A percentile compares a stretch with the other conserved stretches of the same genome.
phyloP scores from a whole-genome alignment of 2,113 vertebrate genomes.

The Takifugu bimaculatus region DNA sequence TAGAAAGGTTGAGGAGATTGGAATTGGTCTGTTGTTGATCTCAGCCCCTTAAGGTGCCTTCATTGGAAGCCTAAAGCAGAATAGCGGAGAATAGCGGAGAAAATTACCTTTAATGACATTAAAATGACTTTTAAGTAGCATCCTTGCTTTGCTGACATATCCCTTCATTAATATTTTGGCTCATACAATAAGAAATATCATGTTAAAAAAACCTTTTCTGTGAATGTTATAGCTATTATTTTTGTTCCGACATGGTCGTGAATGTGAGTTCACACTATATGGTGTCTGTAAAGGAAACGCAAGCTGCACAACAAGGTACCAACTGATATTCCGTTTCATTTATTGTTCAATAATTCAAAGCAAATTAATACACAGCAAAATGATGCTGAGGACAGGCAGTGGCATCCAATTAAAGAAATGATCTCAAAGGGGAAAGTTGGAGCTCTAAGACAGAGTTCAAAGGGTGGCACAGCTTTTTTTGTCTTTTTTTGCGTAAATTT shows the following conservation, averaged over 20 bases:
- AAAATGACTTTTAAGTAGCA: too few species aligned
- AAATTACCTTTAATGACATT: too few species aligned
- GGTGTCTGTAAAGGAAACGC: background rate
- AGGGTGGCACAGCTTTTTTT: constrained; percentile 52
- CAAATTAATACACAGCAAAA: constrained; percentile 75
- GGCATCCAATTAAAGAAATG: constrained; percentile 66
- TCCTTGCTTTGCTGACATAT: too few species aligned
- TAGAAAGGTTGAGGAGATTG: too few species aligned
- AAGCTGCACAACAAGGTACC: background rate
- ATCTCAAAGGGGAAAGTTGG: constrained; percentile 41
- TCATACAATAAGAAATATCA: too few species aligned
- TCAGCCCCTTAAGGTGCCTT: too few species aligned
- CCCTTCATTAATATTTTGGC: too few species aligned
- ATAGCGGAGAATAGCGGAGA: too few species aligned
- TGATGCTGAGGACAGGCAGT: constrained; percentile 59
- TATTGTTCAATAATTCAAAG: constrained; percentile 65
- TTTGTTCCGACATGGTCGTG: background rate
- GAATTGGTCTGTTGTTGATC: too few species aligned
- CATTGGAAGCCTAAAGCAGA: too few species aligned
- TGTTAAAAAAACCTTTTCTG: background rate
- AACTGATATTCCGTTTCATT: constrained; percentile 49
- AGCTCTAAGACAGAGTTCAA: constrained; percentile 44
- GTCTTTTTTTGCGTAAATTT: constrained; percentile 11
- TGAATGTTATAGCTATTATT: background rate
- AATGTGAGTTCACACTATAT: background rate